Evolutionary conservation across 1,140 invertebrate species (phyloP).

Genomic region (Brevipalpus yothersi): DNA sequence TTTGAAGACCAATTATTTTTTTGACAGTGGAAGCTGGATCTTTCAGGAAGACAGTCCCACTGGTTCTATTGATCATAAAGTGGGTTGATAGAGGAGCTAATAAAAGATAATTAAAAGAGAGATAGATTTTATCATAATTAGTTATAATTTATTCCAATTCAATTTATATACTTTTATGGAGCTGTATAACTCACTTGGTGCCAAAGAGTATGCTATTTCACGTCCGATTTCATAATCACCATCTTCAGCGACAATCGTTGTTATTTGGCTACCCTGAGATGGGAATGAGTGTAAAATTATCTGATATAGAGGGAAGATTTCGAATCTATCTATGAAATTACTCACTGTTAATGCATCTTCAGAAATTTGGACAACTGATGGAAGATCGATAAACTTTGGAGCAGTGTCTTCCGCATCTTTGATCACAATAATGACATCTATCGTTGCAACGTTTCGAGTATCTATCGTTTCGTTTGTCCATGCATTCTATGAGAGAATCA

Average conservation of each 20-base stretch:
- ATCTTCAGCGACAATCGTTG: conserved; percentile 57
- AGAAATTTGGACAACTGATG: conserved; percentile 44
- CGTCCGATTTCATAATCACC: conserved; percentile 59
- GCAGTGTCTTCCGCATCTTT: conserved; percentile 62
- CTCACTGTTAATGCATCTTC: conserved; percentile 25
- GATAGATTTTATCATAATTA: not conserved
- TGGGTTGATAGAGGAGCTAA: not conserved
- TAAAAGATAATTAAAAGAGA: not conserved
- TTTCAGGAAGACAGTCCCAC: not conserved
- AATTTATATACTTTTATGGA: not conserved
- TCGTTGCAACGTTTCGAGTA: conserved; percentile 52
- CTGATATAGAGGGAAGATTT: conserved; percentile 12
- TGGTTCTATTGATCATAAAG: conserved; percentile 1
- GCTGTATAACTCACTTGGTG: not conserved
- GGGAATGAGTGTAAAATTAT: not conserved
- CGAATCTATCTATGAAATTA: not conserved
- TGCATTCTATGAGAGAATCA: conserved; percentile 38
- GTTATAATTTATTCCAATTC: not conserved
- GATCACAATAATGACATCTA: conserved; percentile 50
- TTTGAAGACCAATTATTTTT: conserved; percentile 41
- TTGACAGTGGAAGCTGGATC: conserved; percentile 32
- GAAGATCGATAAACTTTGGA: conserved; percentile 47
- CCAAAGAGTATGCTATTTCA: conserved; percentile 47
- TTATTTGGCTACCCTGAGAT: conserved; percentile 29
- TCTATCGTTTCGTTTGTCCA: conserved; percentile 51